These are phyloP conservation scores for Drosophila neocordata DNA, from an alignment of 1,140 invertebrate species.

Conservation along the genomic window DNA sequence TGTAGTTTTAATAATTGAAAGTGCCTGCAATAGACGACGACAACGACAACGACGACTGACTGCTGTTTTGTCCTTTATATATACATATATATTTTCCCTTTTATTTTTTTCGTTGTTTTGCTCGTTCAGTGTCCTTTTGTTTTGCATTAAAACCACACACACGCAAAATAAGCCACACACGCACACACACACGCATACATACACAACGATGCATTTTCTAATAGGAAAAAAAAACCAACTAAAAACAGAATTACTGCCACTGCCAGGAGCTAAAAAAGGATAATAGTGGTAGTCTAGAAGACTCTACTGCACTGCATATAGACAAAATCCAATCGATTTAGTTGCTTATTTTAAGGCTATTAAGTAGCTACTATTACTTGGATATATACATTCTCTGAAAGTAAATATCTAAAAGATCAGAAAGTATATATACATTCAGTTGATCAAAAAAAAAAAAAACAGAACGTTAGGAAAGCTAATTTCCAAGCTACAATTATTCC, in stretches of 20 bases:
- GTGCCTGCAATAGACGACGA: constrained; percentile 62
- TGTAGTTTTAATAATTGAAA: constrained; percentile 78
- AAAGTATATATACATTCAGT: too few species aligned
- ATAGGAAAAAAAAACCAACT: background rate
- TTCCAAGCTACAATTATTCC: too few species aligned
- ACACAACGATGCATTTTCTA: constrained; percentile 1
- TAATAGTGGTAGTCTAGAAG: background rate
- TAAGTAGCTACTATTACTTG: too few species aligned
- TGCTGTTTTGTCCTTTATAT: constrained; percentile 29
- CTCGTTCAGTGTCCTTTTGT: constrained; percentile 48
- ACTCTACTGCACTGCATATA: background rate
- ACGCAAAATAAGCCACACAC: constrained; percentile 13
- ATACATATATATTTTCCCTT: constrained; percentile 19
- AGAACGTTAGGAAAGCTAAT: too few species aligned
- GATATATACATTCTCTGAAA: too few species aligned
- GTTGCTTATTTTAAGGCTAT: background rate
- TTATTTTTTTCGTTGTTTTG: constrained; percentile 29
- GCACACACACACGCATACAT: background rate
- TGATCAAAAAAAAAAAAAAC: too few species aligned
- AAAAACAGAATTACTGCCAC: background rate
- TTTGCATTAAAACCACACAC: constrained; percentile 47
- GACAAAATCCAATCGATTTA: constrained; percentile 2
- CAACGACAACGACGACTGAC: constrained; percentile 17
- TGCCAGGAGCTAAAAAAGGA: background rate
- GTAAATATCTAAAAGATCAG: too few species aligned